Evolutionary conservation across 2,797 vertebrate genomes (phyloP).

Genomic region (Enteromius treurensis): DNA sequence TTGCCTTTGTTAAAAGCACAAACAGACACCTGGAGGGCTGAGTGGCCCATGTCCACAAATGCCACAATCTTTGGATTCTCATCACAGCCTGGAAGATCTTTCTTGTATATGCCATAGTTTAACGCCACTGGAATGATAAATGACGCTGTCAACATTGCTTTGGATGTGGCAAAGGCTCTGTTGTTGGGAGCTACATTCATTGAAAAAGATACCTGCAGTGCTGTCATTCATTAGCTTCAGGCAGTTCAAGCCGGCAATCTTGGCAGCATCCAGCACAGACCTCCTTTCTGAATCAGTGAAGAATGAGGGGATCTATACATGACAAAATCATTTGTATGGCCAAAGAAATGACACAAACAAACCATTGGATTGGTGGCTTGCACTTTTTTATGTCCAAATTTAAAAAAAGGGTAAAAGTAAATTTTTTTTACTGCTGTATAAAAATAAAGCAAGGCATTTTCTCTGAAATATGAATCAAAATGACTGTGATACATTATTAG

Average conservation of each 20-base stretch:
- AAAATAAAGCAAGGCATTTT: neutral
- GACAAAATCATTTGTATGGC: conserved; percentile 42
- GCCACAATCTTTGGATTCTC: conserved; percentile 80
- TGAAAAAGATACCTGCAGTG: conserved; percentile 76
- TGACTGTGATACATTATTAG: neutral
- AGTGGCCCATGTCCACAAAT: conserved; percentile 83
- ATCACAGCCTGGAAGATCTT: conserved; percentile 57
- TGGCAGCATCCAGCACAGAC: conserved; percentile 80
- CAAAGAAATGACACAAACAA: conserved; percentile 44
- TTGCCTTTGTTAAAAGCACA: conserved; percentile 84
- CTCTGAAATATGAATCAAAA: neutral
- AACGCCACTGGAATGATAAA: conserved; percentile 74
- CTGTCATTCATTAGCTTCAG: conserved; percentile 84
- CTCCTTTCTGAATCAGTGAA: conserved; percentile 83
- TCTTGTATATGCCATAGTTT: conserved; percentile 79
- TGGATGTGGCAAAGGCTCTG: neutral
- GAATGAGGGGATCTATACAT: conserved; percentile 79
- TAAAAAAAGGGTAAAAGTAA: neutral
- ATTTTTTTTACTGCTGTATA: neutral
- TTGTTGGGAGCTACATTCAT: conserved; percentile 20
- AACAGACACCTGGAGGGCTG: conserved; percentile 80
- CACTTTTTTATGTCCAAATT: neutral
- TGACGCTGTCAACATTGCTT: conserved; percentile 22
- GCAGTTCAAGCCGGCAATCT: conserved; percentile 82
- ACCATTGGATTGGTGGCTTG: conserved; percentile 26